Base-by-base conservation (phyloP, 2,888 invertebrate species). In the Napeogenes sylphis region DNA sequence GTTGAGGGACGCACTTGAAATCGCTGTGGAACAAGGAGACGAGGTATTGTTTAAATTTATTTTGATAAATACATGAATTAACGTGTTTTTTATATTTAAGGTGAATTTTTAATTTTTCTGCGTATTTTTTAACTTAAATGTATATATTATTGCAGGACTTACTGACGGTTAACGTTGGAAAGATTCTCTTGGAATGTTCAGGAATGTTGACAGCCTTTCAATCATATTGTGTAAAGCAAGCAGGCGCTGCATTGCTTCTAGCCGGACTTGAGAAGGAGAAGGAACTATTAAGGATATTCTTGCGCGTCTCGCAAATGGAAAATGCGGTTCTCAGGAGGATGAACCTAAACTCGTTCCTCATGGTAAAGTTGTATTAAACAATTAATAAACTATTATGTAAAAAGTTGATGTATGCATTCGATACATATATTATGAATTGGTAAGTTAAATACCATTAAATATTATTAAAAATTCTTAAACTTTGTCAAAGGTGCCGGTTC, bases 291-390 rank as follows among this genome's bases (percentile, higher is more conserved):
- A 92, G 97, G 82, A 97, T 98, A 86, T 99, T 98, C 87, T 92
- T 99, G 64, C 94, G 97, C 82, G 98, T 98, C 64, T 98, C 98
- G 46, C 98, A 98, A 91, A 97, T 98, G 96, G 98, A 98, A 85
- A 98, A 98, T 83, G 94, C 96, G 30, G 95, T 97, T 68, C 90
- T 98, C 72, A 92, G 98, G 73, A 92, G 98, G 74, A 98, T 98
- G 98, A 98, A 98, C 84, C 92, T 99, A 56, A 97, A 98, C 87
- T 98, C 98, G n/a, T 99, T 98, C 87, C 93, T 98, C 62, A 98
- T 98, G 98, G 98, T 97, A 83, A 84, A 87, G 51, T 56, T 54
- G 13, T 35, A 47, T 30, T 56, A 45, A 55, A 2, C 8, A 51
- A 51, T 30, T 10, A 14, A 10, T 10, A 51, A 30, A 8, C 8